phyloP scores from a whole-genome alignment of 2,888 invertebrate genomes.

The Drosophila conformis region DNA sequence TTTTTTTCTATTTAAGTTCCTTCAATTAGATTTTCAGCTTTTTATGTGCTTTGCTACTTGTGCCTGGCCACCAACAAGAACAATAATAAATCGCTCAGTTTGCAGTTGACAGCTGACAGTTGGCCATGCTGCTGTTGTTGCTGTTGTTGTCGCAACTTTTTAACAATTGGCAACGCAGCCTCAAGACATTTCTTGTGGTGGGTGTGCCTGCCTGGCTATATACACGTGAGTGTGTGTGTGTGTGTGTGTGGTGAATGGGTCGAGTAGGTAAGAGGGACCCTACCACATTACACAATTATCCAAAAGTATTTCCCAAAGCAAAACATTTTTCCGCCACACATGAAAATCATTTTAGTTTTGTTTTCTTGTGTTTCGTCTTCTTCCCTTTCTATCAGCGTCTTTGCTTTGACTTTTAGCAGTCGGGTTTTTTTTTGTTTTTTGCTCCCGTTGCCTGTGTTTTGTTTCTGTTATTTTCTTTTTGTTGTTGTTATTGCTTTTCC shows the following conservation, averaged over 20 bases:
- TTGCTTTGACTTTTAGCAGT: constrained; percentile 11
- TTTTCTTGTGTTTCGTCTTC: constrained; percentile 13
- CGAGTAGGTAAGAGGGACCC: constrained; percentile 10
- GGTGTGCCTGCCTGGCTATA: not conserved
- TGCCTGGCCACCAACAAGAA: constrained; percentile 34
- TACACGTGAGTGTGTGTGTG: not conserved
- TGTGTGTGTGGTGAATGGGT: not conserved
- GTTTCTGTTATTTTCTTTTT: constrained; percentile 35
- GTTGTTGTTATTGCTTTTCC: constrained; percentile 41
- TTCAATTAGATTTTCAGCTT: constrained; percentile 27
- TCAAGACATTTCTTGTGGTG: constrained; percentile 15
- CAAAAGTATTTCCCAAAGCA: constrained; percentile 52
- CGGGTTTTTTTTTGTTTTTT: constrained; percentile 10
- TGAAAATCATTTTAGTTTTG: constrained; percentile 67
- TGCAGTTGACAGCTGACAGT: constrained; percentile 53
- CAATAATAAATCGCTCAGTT: constrained; percentile 50
- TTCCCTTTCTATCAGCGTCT: constrained; percentile 10
- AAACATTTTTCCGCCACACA: constrained; percentile 56
- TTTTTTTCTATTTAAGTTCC: constrained; percentile 17
- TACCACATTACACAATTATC: constrained; percentile 68
- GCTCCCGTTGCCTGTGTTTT: constrained; percentile 42
- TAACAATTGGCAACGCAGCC: constrained; percentile 42
- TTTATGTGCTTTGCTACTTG: constrained; percentile 16
- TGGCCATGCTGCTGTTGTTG: constrained; percentile 16
- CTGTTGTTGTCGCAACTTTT: constrained; percentile 20